Evolutionary conservation across 2,797 vertebrate genomes (phyloP).

Genomic region (Euthynnus affinis): DNA sequence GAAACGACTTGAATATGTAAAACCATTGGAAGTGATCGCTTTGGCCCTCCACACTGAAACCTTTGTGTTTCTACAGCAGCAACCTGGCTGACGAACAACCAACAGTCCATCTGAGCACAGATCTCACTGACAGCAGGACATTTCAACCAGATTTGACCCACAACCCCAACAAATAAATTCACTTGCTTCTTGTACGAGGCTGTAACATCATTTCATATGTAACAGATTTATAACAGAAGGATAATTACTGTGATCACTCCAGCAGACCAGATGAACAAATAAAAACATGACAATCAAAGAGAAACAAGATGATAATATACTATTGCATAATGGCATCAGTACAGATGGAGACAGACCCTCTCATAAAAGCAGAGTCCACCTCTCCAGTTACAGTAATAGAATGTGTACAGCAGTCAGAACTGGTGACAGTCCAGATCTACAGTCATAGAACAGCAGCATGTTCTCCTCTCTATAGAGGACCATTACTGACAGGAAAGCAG

Average conservation of each 20-base stretch:
- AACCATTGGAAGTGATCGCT: background rate
- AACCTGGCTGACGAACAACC: background rate
- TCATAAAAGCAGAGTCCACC: background rate
- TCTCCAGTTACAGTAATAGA: conserved; percentile 18
- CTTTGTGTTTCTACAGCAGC: conserved; percentile 10
- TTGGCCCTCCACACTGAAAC: background rate
- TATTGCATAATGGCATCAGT: background rate
- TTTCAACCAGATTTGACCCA: background rate
- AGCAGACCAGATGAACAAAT: background rate
- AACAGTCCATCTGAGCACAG: background rate
- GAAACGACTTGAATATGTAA: background rate
- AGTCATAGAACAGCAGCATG: conserved; percentile 6
- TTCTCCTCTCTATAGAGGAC: background rate
- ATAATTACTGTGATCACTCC: no score
- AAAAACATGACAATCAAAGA: background rate
- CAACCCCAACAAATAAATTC: no score
- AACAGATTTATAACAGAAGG: no score
- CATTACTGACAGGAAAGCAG: background rate
- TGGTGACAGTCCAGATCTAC: background rate
- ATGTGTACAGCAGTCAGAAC: conserved; percentile 5
- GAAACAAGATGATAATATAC: background rate
- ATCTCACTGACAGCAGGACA: background rate
- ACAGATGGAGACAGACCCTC: background rate
- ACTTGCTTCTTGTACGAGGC: background rate
- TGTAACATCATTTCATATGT: no score